Evolutionary conservation across 2,888 invertebrate species (phyloP), one percentile per base, ranked within the genome.

Genomic region (Conomelus anceps): DNA sequence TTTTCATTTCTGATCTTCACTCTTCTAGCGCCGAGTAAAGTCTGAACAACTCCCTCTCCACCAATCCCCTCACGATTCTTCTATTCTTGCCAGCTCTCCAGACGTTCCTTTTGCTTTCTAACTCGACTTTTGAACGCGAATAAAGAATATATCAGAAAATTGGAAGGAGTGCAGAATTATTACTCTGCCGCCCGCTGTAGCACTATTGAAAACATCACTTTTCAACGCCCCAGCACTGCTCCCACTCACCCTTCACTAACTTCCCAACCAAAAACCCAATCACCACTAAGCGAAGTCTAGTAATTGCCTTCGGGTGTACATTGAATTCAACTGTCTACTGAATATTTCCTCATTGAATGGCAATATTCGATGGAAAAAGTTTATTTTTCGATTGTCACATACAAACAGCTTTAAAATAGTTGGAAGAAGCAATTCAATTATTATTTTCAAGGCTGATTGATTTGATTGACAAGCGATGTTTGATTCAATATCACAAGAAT

Each of bases 101-200:
- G 63, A 63, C 86, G 86, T 88, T 88, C 84, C 23, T 85, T 88
- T 26, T 29, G 23, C 88, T 88, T 85, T 84, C 63, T 23, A 88
- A 88, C 84, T 84, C 84, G 24, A 84, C 88, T 84, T 84, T 88
- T 85, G 84, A 85, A 17, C 84, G 23, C 24, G 88, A 88, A 88
- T 88, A 88, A 88, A 88, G 84, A 88, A 88, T 84, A 88, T 85
- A 88, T 88, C 88, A 88, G 88, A 88, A 88, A n/a, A 88, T 88
- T 88, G 88, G 88, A 88, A 88, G 84, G 88, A 26, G 88, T 84
- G 84, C 23, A 84, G 86, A 86, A 86, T 84, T 88, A 88, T 84
- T 84, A 63, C 88, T 88, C 26, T 86, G 26, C 22, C 24, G 26
- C 23, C 23, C 23, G 23, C 85, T 9, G 85, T 26, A n/a, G 86